Evolutionary conservation across 2,797 vertebrate species (phyloP).

Genomic region (Sebastes iracundus): DNA sequence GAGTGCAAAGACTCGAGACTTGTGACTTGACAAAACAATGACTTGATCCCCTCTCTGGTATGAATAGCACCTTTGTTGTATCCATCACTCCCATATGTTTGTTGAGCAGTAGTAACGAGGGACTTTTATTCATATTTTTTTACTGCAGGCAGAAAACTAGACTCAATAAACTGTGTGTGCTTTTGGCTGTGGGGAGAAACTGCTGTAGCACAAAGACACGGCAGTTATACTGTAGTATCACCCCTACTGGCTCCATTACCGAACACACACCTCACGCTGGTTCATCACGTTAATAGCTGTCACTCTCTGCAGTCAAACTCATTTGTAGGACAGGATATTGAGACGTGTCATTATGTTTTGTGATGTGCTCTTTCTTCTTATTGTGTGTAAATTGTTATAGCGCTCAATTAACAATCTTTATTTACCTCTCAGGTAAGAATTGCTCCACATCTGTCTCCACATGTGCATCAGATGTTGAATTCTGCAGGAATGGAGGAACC

Average conservation of each 20-base stretch:
- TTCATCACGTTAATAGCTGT: slow-evolving; percentile 18
- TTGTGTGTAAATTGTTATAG: neutral
- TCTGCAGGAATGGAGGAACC: slow-evolving; percentile 82
- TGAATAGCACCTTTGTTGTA: neutral
- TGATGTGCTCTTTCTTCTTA: neutral
- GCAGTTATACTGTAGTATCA: neutral
- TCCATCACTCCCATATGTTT: neutral
- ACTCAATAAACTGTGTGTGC: neutral
- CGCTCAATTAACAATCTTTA: slow-evolving; percentile 9
- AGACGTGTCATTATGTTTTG: slow-evolving; percentile 16
- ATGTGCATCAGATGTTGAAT: slow-evolving; percentile 70
- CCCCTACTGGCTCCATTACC: slow-evolving; percentile 21
- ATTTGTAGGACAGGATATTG: slow-evolving; percentile 14
- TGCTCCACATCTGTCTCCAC: slow-evolving; percentile 78
- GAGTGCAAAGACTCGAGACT: too few species aligned
- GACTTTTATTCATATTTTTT: neutral
- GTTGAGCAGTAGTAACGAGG: neutral
- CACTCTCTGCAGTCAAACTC: slow-evolving; percentile 10
- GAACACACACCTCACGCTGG: neutral
- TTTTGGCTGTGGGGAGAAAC: slow-evolving; percentile 3
- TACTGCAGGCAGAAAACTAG: neutral
- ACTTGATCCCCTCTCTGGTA: neutral
- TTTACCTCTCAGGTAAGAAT: slow-evolving; percentile 83
- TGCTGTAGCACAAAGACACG: neutral
- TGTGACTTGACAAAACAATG: neutral